phyloP scores from a whole-genome alignment of 1,140 invertebrate genomes.

The Neodiprion lecontei region DNA sequence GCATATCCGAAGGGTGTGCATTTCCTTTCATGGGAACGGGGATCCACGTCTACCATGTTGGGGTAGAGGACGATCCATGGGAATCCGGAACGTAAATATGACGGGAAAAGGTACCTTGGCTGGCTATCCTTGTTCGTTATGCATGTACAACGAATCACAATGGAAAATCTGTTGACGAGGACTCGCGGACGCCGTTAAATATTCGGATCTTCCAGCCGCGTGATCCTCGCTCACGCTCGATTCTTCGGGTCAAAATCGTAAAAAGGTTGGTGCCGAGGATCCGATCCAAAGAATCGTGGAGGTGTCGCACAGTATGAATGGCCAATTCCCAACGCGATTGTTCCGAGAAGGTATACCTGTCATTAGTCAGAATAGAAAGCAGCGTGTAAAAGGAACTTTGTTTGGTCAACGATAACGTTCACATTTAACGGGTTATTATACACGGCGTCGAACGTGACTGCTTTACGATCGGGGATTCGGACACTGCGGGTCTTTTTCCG shows the following conservation, averaged over 20 bases:
- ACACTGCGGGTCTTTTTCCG: no score
- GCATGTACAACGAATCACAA: not conserved
- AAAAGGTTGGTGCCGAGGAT: not conserved
- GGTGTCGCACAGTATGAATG: not conserved
- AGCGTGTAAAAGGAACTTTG: not conserved
- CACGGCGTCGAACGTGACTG: no score
- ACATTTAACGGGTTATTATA: no score
- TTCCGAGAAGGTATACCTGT: not conserved
- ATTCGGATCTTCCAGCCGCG: not conserved
- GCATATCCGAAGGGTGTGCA: slow-evolving; percentile 1
- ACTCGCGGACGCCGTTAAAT: not conserved
- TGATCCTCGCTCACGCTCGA: not conserved
- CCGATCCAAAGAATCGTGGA: not conserved
- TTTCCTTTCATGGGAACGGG: not conserved
- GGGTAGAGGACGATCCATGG: not conserved
- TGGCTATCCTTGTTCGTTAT: no score
- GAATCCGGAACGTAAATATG: not conserved
- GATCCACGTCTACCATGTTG: not conserved
- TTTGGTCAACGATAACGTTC: not conserved
- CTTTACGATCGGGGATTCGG: no score
- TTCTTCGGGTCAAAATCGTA: not conserved
- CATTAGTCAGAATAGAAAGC: not conserved
- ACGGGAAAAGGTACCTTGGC: no score
- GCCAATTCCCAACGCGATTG: not conserved
- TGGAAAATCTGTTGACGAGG: not conserved